A percentile compares a stretch with the other conserved stretches of the same genome.
phyloP scores from a whole-genome alignment of 2,888 invertebrate species.

The Bellardia bayeri region DNA sequence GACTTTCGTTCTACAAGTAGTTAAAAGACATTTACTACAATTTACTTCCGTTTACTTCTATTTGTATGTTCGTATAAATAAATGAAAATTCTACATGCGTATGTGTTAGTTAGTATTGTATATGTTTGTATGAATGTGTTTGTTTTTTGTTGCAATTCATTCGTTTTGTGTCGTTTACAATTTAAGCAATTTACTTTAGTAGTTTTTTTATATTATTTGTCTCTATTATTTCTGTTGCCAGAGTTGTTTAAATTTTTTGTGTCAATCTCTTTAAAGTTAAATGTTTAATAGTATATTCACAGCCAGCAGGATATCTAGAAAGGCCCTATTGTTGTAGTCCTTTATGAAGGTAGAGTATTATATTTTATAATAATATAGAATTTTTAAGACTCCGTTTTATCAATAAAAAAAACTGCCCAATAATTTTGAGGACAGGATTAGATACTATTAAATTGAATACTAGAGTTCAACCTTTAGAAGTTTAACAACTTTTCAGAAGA shows the following conservation, averaged over 20 bases:
- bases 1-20: slow-evolving; percentile 67
- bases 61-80: background rate
- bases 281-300: slow-evolving; percentile 52
- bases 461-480: too few relatives aligned
- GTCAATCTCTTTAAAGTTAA: slow-evolving; percentile 68
- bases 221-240: slow-evolving; percentile 28
- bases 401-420: too few relatives aligned
- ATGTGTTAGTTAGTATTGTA: background rate
- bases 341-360: too few relatives aligned
- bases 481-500: too few relatives aligned
- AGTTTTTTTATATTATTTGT: background rate
- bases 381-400: too few relatives aligned
- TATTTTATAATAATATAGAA: too few relatives aligned
- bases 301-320: too few relatives aligned
- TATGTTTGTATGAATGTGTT: background rate
- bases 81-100: background rate
- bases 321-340: too few relatives aligned
- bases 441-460: too few relatives aligned
- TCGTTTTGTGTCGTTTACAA: slow-evolving; percentile 53
- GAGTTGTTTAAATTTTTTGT: slow-evolving; percentile 61
- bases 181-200: slow-evolving; percentile 58
- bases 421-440: too few relatives aligned
- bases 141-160: slow-evolving; percentile 54
- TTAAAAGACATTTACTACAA: slow-evolving; percentile 68
- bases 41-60: slow-evolving; percentile 54